These are phyloP conservation scores for Reticulitermes lucifugus DNA, from an alignment of 2,888 invertebrate genomes.

Conservation along the genomic window DNA sequence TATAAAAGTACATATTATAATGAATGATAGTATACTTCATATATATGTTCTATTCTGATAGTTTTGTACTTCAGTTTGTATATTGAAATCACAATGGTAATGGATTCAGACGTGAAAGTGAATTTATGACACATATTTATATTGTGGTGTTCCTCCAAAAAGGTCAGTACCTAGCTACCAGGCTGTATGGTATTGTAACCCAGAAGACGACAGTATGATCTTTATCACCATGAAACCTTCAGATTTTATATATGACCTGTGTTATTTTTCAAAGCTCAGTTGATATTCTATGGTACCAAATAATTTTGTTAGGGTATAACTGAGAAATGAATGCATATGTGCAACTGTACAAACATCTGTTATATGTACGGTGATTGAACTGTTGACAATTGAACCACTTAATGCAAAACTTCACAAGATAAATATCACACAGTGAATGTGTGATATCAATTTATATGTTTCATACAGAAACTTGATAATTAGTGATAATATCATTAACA, in stretches of 20 bases:
- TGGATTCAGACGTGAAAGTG: too few relatives aligned
- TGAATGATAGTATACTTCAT: too few relatives aligned
- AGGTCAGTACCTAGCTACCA: too few relatives aligned
- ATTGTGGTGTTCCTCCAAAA: too few relatives aligned
- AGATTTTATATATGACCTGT: not conserved
- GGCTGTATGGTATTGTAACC: too few relatives aligned
- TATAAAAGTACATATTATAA: too few relatives aligned
- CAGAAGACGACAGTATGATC: too few relatives aligned
- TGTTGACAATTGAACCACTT: not conserved
- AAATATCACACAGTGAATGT: not conserved
- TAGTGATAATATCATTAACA: not conserved
- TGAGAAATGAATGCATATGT: not conserved
- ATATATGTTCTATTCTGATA: too few relatives aligned
- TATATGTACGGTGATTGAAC: not conserved
- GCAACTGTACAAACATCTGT: not conserved
- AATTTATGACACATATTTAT: too few relatives aligned
- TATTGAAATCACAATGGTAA: too few relatives aligned
- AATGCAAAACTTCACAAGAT: not conserved
- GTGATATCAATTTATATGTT: not conserved
- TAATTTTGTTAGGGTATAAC: not conserved
- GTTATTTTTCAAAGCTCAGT: constrained; percentile 7
- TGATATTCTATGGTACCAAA: not conserved
- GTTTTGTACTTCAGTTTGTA: too few relatives aligned
- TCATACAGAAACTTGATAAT: not conserved
- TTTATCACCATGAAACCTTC: too few relatives aligned